Percentiles rank a stretch among this genome's conserved stretches.
Evolutionary conservation across 2,888 invertebrate genomes (phyloP).

Genomic region (Trachelus troglodyta): DNA sequence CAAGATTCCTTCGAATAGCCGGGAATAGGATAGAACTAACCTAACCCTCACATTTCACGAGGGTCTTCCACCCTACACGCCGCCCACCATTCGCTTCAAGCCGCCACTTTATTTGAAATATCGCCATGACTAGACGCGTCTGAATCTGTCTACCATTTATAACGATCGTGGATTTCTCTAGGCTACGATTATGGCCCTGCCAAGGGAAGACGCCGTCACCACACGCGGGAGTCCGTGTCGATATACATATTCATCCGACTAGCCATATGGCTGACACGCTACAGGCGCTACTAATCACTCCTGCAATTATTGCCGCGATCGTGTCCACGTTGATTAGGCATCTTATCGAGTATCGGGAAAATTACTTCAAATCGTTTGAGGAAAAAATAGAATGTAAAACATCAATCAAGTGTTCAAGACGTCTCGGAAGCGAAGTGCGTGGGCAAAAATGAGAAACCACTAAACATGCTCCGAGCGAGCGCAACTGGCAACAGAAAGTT

Average conservation of each 20-base stretch:
- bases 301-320: too few species aligned
- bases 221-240: neutral
- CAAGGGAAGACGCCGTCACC: neutral
- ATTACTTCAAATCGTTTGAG: constrained; percentile 38
- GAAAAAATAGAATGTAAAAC: constrained; percentile 10
- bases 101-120: constrained; percentile 45
- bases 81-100: constrained; percentile 14
- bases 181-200: neutral
- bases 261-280: neutral
- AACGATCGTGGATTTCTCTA: constrained; percentile 38
- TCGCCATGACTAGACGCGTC: constrained; percentile 43
- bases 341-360: constrained; percentile 16
- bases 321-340: too few species aligned
- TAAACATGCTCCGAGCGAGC: neutral
- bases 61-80: constrained; percentile 10
- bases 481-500: too few species aligned
- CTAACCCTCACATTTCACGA: constrained; percentile 31
- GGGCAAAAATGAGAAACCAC: constrained; percentile 16
- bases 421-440: constrained; percentile 29
- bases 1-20: constrained; percentile 20
- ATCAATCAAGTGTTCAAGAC: constrained; percentile 22
- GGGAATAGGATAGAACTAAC: constrained; percentile 21
- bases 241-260: neutral
- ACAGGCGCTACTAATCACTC: too few species aligned
- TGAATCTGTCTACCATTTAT: constrained; percentile 45